Evolutionary conservation across 2,113 vertebrate genomes (phyloP), one percentile per base, ranked within the genome.

Genomic region (Spea bombifrons): DNA sequence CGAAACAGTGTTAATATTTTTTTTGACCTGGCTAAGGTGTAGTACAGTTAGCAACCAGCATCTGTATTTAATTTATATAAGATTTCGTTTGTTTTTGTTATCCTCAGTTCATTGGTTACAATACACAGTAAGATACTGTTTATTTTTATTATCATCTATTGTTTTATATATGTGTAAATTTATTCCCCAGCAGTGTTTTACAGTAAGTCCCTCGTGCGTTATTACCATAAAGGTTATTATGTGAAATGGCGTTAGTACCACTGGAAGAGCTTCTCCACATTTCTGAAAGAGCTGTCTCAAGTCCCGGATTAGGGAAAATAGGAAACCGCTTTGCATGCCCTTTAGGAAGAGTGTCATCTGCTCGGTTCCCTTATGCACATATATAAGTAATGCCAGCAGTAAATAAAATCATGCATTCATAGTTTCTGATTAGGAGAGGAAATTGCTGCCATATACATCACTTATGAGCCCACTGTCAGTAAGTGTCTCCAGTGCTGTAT

Each of bases 71-170:
- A 84, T 94, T 94, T 95, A 93, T 91, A 30, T 30, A 30, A 30
- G 30, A 30, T 30, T 30, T 30, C 30, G 30, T 30, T 30, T 30
- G 30, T 30, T 90, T 95, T 94, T 94, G 93, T 94, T 96, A 96
- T 92, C 92, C 86, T 89, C 93, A 92, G 93, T 94, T 95, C 93
- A 86, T 87, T 94, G 92, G 94, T 92, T 48, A 78, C 4, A 3
- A 78, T 69, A 68, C 65, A 69, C 61, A 49, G 45, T 50, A 3
- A 48, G 8, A 17, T 15, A 49, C 46, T 8, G 52, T 46, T 78
- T 66, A 71, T 17, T 72, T 71, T 53, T 30, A 17, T 6, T 61
- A 63, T 30, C 57, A 8, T 45, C 0, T 7, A 72, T 78, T 72
- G 57, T 71, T 61, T 49, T 8, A 50, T 71, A 65, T 64, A 71